Evolutionary conservation across 2,113 vertebrate species (phyloP), one percentile per base, ranked within the genome.

Genomic region (Neotoma lepida): DNA sequence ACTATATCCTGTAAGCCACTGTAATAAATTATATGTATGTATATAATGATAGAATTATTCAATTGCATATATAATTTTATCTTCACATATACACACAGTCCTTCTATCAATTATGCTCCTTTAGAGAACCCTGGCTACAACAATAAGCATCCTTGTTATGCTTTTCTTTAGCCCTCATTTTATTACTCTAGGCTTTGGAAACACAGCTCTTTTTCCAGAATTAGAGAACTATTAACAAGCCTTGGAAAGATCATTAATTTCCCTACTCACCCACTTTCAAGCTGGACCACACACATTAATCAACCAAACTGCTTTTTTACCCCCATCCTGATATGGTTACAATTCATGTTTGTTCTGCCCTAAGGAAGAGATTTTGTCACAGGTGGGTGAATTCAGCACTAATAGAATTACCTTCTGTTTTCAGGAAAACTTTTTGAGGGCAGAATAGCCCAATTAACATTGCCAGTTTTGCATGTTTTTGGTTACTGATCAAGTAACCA

Each of bases 211-310:
- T 91, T 95, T 90, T 94, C 88, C 74, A 94, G 80, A 90, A 88
- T 63, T n/a, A 93, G 22, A 93, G 39, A 71, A 82, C 73, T 46
- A 56, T 66, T 64, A 78, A 95, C 81, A 63, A 46, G 13, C 44
- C 64, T 91, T 97, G 95, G 61, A 84, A 96, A 97, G 66, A 49
- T 88, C 71, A 88, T 97, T 94, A 88, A 26, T 76, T 94, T 95
- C 56, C 61, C 64, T 0, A 61, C 30, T 88, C 96, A 95, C 94
- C 93, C 89, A 94, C 94, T 94, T 82, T 84, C 81, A 90, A 78
- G 61, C 78, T 61, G 96, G 96, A 97, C 94, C 90, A 93, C 96
- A 96, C 94, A 96, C 93, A 96, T 93, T 96, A 96, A 97, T 97
- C 97, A 93, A 39, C 28, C 33, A 63, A 84, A 84, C 71, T 93